phyloP scores from a whole-genome alignment of 1,140 invertebrate genomes.

The Andrena cerasifolii region DNA sequence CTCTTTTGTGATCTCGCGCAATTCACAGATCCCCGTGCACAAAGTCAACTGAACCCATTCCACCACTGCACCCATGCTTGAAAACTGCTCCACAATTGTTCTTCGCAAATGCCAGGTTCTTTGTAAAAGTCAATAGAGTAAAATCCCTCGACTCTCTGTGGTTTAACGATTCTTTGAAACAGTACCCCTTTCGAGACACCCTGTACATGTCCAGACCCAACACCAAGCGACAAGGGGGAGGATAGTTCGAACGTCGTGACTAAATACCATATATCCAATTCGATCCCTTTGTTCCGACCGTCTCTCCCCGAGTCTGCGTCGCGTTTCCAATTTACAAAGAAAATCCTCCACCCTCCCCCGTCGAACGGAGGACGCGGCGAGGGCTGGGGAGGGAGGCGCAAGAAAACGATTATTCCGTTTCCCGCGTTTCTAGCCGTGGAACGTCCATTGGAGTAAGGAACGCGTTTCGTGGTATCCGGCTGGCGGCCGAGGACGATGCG shows the following conservation, averaged over 20 bases:
- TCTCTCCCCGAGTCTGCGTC: slow-evolving; percentile 3
- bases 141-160: no score
- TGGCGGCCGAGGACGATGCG: neutral
- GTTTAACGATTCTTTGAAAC: no score
- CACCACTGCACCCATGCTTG: no score
- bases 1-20: no score
- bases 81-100: no score
- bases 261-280: slow-evolving; percentile 41
- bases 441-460: neutral
- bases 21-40: no score
- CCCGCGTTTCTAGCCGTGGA: neutral
- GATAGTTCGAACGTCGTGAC: slow-evolving; percentile 22
- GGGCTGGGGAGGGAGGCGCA: neutral
- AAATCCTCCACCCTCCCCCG: neutral
- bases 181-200: neutral
- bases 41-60: no score
- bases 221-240: neutral
- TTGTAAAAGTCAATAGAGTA: no score
- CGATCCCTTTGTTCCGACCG: slow-evolving; percentile 23
- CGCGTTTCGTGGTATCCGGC: neutral
- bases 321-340: slow-evolving; percentile 29
- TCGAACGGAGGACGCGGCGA: no score
- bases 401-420: neutral
- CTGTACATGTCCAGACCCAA: neutral
- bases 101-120: no score